Evolutionary conservation across 2,113 vertebrate species (phyloP).

Genomic region (Galbula dea): DNA sequence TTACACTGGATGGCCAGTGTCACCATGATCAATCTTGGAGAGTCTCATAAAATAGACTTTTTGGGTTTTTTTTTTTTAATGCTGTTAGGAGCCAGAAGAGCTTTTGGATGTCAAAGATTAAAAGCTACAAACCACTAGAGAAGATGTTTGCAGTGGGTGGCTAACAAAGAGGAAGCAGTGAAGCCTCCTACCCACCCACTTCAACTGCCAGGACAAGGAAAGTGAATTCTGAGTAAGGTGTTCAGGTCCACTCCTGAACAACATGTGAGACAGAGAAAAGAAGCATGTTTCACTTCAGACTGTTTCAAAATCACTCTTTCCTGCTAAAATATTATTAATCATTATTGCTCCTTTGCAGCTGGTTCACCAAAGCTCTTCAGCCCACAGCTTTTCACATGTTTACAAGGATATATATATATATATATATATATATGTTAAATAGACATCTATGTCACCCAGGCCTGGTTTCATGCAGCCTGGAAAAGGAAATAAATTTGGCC

Average conservation of each 20-base stretch:
- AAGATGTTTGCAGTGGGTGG: background rate
- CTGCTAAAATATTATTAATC: background rate
- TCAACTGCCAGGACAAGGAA: background rate
- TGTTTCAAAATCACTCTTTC: background rate
- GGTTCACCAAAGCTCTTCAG: background rate
- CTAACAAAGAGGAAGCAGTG: background rate
- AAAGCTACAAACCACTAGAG: slow-evolving; percentile 12
- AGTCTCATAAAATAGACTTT: background rate
- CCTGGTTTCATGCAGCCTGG: background rate
- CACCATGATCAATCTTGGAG: background rate
- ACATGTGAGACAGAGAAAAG: background rate
- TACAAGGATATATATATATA: background rate
- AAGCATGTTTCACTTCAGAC: background rate
- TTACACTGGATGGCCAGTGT: background rate
- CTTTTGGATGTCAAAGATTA: slow-evolving; percentile 1
- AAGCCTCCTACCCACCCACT: background rate
- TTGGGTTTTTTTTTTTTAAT: background rate
- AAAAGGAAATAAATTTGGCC: background rate
- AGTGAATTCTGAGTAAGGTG: background rate
- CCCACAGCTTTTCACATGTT: background rate
- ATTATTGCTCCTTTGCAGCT: background rate
- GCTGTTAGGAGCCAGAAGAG: background rate
- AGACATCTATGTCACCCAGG: background rate
- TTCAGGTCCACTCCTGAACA: background rate
- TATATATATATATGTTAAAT: background rate